Evolutionary conservation across 1,140 invertebrate species (phyloP).

Genomic region (Microvelia longipes): DNA sequence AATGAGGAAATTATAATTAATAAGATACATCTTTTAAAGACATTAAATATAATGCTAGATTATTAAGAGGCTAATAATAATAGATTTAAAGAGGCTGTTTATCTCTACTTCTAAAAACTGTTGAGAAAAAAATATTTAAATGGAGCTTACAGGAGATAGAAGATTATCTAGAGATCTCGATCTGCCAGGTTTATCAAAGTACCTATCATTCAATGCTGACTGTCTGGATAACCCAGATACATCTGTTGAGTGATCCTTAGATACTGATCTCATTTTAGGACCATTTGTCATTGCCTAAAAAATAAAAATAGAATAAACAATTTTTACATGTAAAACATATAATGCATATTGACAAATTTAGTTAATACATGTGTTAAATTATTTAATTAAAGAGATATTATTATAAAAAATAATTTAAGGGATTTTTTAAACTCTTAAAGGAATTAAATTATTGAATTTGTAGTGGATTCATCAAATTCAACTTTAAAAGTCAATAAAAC

Average conservation of each 20-base stretch:
- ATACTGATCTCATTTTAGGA: conserved; percentile 24
- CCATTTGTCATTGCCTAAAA: conserved; percentile 1
- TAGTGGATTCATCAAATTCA: too few relatives aligned
- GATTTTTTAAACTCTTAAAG: too few relatives aligned
- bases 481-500: too few relatives aligned
- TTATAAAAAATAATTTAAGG: too few relatives aligned
- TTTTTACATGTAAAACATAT: not conserved
- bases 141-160: conserved; percentile 36
- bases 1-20: too few relatives aligned
- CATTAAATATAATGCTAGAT: too few relatives aligned
- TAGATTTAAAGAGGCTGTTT: not conserved
- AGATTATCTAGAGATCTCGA: conserved; percentile 72
- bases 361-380: too few relatives aligned
- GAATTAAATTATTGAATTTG: too few relatives aligned
- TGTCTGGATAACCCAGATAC: conserved; percentile 51
- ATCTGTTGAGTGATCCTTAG: conserved; percentile 26
- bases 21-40: too few relatives aligned
- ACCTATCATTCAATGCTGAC: conserved; percentile 72
- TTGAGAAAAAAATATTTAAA: not conserved
- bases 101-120: not conserved
- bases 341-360: not conserved
- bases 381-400: too few relatives aligned
- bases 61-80: not conserved
- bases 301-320: not conserved
- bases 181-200: conserved; percentile 69